Conservation (phyloP, 1,140 invertebrate species). For the Drosophila tsacasi region DNA sequence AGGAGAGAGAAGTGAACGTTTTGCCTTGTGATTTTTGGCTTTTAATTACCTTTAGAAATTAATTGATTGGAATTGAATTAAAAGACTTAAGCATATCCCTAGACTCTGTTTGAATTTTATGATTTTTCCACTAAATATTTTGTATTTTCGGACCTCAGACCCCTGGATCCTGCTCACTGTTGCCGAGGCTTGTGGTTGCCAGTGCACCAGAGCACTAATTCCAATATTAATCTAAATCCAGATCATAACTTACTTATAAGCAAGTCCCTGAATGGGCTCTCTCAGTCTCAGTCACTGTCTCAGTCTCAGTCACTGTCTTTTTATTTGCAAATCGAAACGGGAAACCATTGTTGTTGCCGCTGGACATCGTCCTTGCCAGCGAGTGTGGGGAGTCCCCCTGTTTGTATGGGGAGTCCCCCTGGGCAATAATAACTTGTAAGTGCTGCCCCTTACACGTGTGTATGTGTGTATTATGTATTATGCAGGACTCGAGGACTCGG, state of each 20-base stretch:
- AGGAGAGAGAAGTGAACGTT: not conserved
- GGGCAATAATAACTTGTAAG: conserved; percentile 45
- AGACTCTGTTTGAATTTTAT: not conserved
- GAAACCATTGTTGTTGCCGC: conserved; percentile 22
- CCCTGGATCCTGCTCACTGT: not conserved
- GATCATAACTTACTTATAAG: conserved; percentile 30
- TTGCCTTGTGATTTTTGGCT: not conserved
- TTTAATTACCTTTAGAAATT: not conserved
- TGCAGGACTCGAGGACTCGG: conserved; percentile 5
- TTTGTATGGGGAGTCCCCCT: not conserved
- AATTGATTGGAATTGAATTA: not conserved
- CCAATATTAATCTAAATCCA: conserved; percentile 12
- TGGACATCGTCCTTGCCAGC: conserved; percentile 24
- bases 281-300: not conserved
- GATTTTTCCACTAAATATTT: not conserved
- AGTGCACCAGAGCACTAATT: not conserved
- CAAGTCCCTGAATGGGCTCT: conserved; percentile 12
- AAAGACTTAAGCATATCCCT: not conserved
- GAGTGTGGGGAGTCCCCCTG: not conserved
- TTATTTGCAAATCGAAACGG: conserved; percentile 17
- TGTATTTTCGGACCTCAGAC: not conserved
- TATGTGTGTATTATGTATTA: conserved; percentile 24
- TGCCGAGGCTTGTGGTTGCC: not conserved
- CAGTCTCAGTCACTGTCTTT: not conserved
- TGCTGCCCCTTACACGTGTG: conserved; percentile 14